Evolutionary conservation across 2,113 vertebrate genomes (phyloP).

Genomic region (Todiramphus chloris): DNA sequence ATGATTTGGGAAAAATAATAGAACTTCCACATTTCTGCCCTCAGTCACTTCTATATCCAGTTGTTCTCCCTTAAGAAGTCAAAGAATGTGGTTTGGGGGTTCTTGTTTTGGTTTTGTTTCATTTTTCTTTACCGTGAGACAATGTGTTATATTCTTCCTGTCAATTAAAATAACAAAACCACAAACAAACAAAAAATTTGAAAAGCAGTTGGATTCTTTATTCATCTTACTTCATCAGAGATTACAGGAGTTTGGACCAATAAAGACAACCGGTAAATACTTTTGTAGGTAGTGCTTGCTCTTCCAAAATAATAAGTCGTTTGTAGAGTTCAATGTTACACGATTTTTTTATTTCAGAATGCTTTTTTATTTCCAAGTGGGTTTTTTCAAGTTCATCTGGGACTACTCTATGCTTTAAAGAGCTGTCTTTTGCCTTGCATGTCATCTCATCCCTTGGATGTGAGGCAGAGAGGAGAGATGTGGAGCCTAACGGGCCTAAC

Average conservation of each 20-base stretch:
- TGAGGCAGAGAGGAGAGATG: background rate
- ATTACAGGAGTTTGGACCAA: background rate
- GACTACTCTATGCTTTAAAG: background rate
- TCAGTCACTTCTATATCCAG: background rate
- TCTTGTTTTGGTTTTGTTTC: background rate
- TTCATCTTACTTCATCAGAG: background rate
- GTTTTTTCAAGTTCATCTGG: background rate
- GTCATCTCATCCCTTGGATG: background rate
- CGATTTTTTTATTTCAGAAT: background rate
- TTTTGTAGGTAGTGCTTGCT: background rate
- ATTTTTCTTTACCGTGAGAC: background rate
- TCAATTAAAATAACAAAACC: background rate
- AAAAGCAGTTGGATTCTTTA: background rate
- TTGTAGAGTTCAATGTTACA: background rate
- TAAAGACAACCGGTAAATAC: background rate
- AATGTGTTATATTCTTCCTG: background rate
- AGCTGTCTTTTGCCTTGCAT: background rate
- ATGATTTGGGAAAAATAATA: background rate
- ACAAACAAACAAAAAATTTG: background rate
- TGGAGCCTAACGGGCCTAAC: background rate
- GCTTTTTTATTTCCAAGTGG: rapidly evolving
- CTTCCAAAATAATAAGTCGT: background rate
- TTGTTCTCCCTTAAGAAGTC: background rate
- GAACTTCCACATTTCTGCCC: background rate
- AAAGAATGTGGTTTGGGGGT: background rate